Evolutionary conservation across 2,888 invertebrate genomes (phyloP).

Genomic region (Carpatolechia fugitivella): DNA sequence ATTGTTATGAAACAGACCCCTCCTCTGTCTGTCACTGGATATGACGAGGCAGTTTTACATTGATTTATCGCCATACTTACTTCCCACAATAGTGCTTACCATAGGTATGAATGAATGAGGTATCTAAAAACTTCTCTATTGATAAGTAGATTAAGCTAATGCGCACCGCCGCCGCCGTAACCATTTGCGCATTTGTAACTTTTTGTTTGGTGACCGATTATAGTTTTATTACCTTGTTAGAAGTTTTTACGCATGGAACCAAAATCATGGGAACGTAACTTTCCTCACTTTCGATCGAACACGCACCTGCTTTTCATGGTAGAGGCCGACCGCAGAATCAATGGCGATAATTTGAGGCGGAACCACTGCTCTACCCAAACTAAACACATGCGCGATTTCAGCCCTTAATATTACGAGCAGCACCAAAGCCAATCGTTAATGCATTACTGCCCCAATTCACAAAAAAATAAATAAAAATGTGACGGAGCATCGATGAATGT

Average conservation of each 20-base stretch:
- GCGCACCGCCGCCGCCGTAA: too few relatives aligned
- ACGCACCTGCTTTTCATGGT: conserved; percentile 54
- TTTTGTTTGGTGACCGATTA: background rate
- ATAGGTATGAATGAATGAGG: too few relatives aligned
- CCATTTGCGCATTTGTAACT: too few relatives aligned
- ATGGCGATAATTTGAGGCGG: conserved; percentile 71
- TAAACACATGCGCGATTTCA: conserved; percentile 23
- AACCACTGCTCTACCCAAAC: conserved; percentile 54
- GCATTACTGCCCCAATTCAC: background rate
- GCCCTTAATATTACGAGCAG: background rate
- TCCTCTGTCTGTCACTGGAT: conserved; percentile 3
- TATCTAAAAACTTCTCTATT: too few relatives aligned
- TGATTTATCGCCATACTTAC: background rate
- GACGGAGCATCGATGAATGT: background rate
- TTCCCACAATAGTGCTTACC: background rate
- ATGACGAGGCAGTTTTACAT: conserved; percentile 8
- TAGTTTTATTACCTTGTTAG: background rate
- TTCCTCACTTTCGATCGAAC: conserved; percentile 11
- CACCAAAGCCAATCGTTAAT: background rate
- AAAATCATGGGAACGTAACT: conserved; percentile 14
- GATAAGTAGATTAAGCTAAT: too few relatives aligned
- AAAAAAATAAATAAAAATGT: background rate
- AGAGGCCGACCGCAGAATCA: conserved; percentile 64
- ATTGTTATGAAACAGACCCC: conserved; percentile 22
- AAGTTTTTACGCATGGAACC: background rate